These are phyloP conservation scores for Phyllotreta cruciferae DNA, from an alignment of 2,888 invertebrate species.

Conservation along the genomic window DNA sequence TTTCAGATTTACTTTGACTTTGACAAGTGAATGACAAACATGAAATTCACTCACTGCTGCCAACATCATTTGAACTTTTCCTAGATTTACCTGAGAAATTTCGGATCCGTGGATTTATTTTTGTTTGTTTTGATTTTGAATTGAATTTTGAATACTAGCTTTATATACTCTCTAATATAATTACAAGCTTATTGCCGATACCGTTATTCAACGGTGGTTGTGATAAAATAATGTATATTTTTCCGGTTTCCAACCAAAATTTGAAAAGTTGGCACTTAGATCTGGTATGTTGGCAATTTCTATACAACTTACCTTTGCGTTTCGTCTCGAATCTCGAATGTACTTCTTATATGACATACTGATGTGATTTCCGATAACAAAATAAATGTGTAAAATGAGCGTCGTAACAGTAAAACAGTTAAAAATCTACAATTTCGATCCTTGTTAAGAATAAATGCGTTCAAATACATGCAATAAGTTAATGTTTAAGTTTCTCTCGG, in stretches of 20 bases:
- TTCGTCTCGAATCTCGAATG: not conserved
- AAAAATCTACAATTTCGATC: constrained; percentile 9
- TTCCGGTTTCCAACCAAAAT: not conserved
- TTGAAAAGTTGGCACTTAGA: not conserved
- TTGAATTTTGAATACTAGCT: too few relatives aligned
- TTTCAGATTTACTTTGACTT: too few relatives aligned
- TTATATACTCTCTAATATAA: not conserved
- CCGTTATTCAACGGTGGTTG: not conserved
- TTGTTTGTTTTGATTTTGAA: too few relatives aligned
- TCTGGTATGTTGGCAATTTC: constrained; percentile 10
- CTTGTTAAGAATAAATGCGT: constrained; percentile 5
- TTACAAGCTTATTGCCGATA: not conserved
- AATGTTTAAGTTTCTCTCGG: constrained; percentile 6
- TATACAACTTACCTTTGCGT: constrained; percentile 7
- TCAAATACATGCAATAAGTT: constrained; percentile 4
- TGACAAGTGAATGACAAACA: too few relatives aligned
- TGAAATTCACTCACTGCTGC: too few relatives aligned
- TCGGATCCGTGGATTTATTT: too few relatives aligned
- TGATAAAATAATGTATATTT: not conserved
- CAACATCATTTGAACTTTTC: too few relatives aligned
- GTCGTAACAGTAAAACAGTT: constrained; percentile 5
- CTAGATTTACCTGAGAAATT: too few relatives aligned
- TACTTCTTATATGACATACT: constrained; percentile 13
- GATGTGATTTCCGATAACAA: constrained; percentile 16
- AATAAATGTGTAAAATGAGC: constrained; percentile 21